phyloP scores from a whole-genome alignment of 1,140 invertebrate species.

The Ylistrum balloti region DNA sequence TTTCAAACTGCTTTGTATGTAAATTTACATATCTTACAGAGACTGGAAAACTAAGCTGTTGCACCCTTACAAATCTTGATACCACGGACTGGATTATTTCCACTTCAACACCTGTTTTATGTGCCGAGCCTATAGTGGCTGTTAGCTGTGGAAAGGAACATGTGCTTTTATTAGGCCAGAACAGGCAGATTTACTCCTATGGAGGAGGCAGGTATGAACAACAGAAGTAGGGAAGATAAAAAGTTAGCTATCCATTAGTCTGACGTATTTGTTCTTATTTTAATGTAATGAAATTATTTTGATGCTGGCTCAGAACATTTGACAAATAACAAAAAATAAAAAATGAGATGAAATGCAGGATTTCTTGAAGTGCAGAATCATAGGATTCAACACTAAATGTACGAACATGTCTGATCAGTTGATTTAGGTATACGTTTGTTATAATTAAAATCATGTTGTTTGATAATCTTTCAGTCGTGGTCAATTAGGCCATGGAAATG shows the following conservation, averaged over 20 bases:
- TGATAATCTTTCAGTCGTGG: constrained; percentile 86
- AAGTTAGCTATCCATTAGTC: no score
- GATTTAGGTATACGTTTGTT: no score
- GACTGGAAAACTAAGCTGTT: not conserved
- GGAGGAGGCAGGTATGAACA: constrained; percentile 61
- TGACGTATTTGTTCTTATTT: no score
- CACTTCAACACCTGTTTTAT: not conserved
- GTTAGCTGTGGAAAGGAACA: constrained; percentile 61
- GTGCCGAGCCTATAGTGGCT: not conserved
- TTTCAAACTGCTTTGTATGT: no score
- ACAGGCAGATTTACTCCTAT: constrained; percentile 51
- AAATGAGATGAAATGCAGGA: no score
- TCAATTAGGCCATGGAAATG: constrained; percentile 90
- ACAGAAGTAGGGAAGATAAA: no score
- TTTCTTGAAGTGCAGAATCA: no score
- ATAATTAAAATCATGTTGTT: not conserved
- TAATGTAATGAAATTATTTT: no score
- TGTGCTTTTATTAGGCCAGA: constrained; percentile 41
- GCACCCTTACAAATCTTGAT: not conserved
- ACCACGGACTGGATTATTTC: not conserved
- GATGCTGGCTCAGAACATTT: no score
- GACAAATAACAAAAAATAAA: no score
- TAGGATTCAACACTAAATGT: no score
- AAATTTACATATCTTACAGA: not conserved
- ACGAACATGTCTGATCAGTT: no score